Base-by-base conservation (phyloP, 2,113 vertebrate species). In the Scomber colias region DNA sequence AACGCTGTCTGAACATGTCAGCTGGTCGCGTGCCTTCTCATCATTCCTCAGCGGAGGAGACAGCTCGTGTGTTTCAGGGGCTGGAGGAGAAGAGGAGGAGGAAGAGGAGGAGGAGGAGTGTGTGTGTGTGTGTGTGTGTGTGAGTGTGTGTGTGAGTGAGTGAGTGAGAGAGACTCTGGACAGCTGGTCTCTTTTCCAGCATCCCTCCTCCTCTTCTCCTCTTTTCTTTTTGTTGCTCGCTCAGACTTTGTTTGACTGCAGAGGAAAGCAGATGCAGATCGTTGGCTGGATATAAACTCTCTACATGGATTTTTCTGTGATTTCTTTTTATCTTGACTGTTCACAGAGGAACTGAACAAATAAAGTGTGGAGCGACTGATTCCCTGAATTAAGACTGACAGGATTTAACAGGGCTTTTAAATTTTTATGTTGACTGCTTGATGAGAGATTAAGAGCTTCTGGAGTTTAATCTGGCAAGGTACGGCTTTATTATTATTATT, bases 161-260 rank as follows among this genome's bases (percentile, higher is more conserved):
- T 5, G 8, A 12, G 30, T n/a, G 55, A 7, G 66, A 4, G 27
- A 3, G 17, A 19, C 44, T 55, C 19, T 45, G 21, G 67, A 85
- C 83, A 85, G 77, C 83, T 85, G 77, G 50, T 68, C 16, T 77
- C 65, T 68, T 72, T 72, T 78, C 63, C 75, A 12, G 59, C 64
- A 76, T 77, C 70, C 66, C 51, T 61, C 72, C 72, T 55, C 68
- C 46, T 46, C 40, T 24, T 40, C 11, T 17, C 45, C 13, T 59
- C 30, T 31, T 27, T 24, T 61, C 35, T 40, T 12, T 49, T 46
- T 19, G 7, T 31, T 17, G 0, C 35, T 40, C 8, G 8, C 31
- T 86, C 49, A 77, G 21, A 57, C 0, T 5, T 12, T 31, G 51
- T 73, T 46, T 64, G n/a, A 11, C 11, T 24, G 12, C 71, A 63